Conservation (phyloP, 2,797 vertebrate genomes). For the Neopelma chrysocephalum region DNA sequence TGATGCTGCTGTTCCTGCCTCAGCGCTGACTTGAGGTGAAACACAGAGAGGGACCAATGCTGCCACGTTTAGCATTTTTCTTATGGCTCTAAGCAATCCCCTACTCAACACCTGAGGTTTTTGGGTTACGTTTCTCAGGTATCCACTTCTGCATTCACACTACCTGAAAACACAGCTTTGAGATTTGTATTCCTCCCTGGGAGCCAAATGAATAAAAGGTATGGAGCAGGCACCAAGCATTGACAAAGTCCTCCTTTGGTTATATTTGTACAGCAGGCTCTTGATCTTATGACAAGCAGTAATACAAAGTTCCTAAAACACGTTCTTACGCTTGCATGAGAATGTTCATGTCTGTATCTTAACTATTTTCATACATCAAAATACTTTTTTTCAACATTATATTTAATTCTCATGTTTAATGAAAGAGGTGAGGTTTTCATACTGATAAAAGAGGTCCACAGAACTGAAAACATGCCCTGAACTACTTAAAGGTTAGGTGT, state of each 20-base stretch:
- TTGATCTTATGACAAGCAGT: background rate
- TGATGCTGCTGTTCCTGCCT: background rate
- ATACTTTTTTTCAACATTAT: background rate
- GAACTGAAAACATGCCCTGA: background rate
- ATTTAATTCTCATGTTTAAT: background rate
- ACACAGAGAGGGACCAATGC: background rate
- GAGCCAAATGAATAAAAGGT: background rate
- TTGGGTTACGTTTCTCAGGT: background rate
- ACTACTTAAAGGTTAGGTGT: background rate
- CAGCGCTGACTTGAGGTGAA: background rate
- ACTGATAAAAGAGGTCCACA: background rate
- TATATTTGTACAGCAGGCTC: background rate
- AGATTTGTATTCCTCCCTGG: background rate
- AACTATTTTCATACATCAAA: background rate
- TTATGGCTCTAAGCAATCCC: background rate
- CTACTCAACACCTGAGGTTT: background rate
- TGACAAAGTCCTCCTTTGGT: background rate
- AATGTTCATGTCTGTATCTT: background rate
- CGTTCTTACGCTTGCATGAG: background rate
- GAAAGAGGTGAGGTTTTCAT: background rate
- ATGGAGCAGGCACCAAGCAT: background rate
- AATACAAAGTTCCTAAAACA: background rate
- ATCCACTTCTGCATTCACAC: background rate
- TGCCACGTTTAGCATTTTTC: background rate
- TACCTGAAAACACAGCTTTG: background rate